These are phyloP conservation scores for Scaptomyza caliginosa DNA, from an alignment of 2,888 invertebrate species.

Conservation along the genomic window DNA sequence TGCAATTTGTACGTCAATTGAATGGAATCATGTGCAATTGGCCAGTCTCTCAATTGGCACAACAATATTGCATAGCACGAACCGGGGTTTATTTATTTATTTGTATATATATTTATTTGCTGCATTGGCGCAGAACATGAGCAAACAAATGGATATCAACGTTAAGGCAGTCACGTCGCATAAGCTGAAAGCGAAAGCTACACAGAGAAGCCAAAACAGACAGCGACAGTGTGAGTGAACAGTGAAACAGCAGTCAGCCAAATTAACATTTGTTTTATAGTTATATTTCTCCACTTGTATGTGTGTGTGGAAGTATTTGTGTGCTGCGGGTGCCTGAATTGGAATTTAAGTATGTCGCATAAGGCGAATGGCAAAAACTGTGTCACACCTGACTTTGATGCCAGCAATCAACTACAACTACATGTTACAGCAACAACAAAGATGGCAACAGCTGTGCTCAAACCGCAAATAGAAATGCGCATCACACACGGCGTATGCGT, in stretches of 20 bases:
- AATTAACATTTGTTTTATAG: conserved; percentile 65
- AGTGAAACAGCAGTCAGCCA: conserved; percentile 39
- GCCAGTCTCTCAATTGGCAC: conserved; percentile 43
- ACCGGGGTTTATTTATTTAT: conserved; percentile 38
- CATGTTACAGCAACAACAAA: conserved; percentile 21
- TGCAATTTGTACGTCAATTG: conserved; percentile 43
- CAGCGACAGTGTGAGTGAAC: conserved; percentile 17
- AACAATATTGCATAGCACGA: conserved; percentile 47
- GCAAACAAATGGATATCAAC: conserved; percentile 52
- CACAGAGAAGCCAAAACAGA: conserved; percentile 28
- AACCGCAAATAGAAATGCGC: conserved; percentile 67
- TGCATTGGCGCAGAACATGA: conserved; percentile 60
- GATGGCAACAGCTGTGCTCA: conserved; percentile 24
- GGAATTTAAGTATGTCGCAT: conserved; percentile 59
- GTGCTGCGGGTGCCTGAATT: conserved; percentile 28
- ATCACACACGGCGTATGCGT: conserved; percentile 60
- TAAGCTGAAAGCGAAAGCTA: conserved; percentile 71
- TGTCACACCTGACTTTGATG: conserved; percentile 70
- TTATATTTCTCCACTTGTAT: conserved; percentile 28
- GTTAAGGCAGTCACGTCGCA: conserved; percentile 64
- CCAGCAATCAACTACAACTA: conserved; percentile 46
- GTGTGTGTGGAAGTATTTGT: not conserved
- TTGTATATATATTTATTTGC: conserved; percentile 15
- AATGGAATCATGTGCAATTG: conserved; percentile 28
- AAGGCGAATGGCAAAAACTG: conserved; percentile 68